Evolutionary conservation across 2,113 vertebrate genomes (phyloP).

Genomic region (Blennius ocellaris): DNA sequence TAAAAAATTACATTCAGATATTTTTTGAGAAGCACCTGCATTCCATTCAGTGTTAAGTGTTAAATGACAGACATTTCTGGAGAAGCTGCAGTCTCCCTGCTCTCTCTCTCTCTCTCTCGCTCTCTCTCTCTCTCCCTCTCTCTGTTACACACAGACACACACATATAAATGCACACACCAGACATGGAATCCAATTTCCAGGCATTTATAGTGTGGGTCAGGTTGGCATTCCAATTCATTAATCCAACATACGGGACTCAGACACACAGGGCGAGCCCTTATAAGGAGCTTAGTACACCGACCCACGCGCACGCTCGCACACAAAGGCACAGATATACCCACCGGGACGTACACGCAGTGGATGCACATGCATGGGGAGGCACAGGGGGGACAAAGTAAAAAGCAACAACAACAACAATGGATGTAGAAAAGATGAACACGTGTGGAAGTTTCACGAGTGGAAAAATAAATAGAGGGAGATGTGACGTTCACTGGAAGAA

Average conservation of each 20-base stretch:
- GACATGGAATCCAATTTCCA: conserved; percentile 40
- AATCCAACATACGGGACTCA: conserved; percentile 48
- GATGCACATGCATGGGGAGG: conserved; percentile 25
- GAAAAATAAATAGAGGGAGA: neutral
- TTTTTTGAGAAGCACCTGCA: too few species aligned
- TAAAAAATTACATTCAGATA: too few species aligned
- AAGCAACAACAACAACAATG: neutral
- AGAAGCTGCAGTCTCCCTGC: too few species aligned
- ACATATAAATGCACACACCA: neutral
- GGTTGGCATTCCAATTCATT: conserved; percentile 66
- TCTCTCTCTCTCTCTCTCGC: too few species aligned
- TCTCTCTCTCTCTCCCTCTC: too few species aligned
- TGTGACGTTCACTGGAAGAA: conserved; percentile 21
- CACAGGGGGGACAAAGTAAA: neutral
- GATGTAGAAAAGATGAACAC: neutral
- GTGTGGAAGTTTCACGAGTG: conserved; percentile 7
- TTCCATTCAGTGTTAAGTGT: too few species aligned
- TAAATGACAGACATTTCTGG: too few species aligned
- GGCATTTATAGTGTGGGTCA: conserved; percentile 45
- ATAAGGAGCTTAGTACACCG: conserved; percentile 65
- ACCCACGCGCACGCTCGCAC: conserved; percentile 15
- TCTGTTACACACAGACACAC: conserved; percentile 5
- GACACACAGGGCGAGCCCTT: conserved; percentile 46
- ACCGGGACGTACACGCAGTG: conserved; percentile 8
- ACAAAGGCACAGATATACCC: conserved; percentile 34